Conservation (phyloP, 2,113 vertebrate genomes). For the Oryzias celebensis region DNA sequence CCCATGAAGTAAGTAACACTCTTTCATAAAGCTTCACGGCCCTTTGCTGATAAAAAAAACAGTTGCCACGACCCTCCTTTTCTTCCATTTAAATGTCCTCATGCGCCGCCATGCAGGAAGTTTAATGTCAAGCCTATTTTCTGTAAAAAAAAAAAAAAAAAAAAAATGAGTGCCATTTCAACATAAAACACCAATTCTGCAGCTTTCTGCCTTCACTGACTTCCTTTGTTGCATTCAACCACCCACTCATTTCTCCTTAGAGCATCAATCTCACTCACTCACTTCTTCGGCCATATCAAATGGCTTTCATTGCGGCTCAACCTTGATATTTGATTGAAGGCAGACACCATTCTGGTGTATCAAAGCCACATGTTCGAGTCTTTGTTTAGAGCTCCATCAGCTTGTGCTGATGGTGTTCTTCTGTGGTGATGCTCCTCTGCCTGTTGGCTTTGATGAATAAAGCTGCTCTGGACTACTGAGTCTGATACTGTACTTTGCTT, state of each 20-base stretch:
- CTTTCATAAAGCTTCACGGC: too few species aligned
- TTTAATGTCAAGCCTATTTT: not conserved
- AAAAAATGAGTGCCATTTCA: slow-evolving; percentile 23
- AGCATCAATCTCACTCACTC: slow-evolving; percentile 51
- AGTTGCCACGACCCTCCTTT: not conserved
- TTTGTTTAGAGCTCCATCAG: too few species aligned
- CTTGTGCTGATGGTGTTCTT: slow-evolving; percentile 13
- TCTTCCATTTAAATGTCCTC: slow-evolving; percentile 2
- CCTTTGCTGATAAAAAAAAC: too few species aligned
- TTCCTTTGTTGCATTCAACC: slow-evolving; percentile 26
- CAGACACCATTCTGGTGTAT: slow-evolving; percentile 52
- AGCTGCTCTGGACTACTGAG: too few species aligned
- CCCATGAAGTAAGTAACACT: slow-evolving; percentile 97
- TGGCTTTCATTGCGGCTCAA: slow-evolving; percentile 58
- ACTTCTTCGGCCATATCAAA: slow-evolving; percentile 53
- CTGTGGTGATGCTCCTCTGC: not conserved
- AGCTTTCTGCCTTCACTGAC: slow-evolving; percentile 26
- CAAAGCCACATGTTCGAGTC: slow-evolving; percentile 38
- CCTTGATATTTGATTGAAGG: slow-evolving; percentile 55
- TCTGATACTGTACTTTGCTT: too few species aligned
- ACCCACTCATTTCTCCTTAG: slow-evolving; percentile 32
- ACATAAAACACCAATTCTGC: slow-evolving; percentile 29
- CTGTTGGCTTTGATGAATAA: too few species aligned
- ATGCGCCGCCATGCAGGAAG: not conserved
- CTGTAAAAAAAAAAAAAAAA: slow-evolving; percentile 35